Conservation (phyloP, 2,113 vertebrate species). For the Vulpes ferrilata region DNA sequence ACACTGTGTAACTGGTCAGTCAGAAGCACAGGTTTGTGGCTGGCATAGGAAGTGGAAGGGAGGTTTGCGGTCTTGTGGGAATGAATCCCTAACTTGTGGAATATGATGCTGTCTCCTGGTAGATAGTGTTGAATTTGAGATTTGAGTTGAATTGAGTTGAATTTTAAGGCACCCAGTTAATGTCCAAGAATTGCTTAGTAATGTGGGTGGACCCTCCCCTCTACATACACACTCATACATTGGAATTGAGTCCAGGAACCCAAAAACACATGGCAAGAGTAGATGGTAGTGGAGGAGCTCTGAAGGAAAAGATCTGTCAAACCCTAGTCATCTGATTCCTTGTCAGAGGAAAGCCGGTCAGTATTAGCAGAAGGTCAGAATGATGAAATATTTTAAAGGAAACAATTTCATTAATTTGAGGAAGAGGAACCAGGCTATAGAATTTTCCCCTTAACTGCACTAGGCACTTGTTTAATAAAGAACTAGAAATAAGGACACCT, state of each 20-base stretch:
- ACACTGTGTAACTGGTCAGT: neutral
- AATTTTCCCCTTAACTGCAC: neutral
- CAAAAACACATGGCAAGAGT: neutral
- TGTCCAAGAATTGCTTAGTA: neutral
- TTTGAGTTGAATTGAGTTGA: neutral
- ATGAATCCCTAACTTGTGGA: neutral
- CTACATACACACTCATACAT: neutral
- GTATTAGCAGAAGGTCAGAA: neutral
- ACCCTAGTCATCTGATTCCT: neutral
- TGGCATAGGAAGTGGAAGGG: neutral
- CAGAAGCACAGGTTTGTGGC: neutral
- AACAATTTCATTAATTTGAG: conserved; percentile 36
- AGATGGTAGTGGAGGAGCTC: neutral
- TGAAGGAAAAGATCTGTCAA: neutral
- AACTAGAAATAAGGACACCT: neutral
- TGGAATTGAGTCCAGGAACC: neutral
- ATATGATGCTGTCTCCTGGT: neutral
- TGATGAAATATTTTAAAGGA: neutral
- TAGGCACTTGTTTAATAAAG: neutral
- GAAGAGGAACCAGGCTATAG: conserved; percentile 17
- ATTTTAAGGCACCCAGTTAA: neutral
- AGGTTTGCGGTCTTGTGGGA: neutral
- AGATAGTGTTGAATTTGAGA: neutral
- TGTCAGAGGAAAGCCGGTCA: neutral
- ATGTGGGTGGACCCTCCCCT: neutral